Evolutionary conservation across 2,113 vertebrate genomes (phyloP), one percentile per base, ranked within the genome.

Genomic region (Acrocephalus arundinaceus): DNA sequence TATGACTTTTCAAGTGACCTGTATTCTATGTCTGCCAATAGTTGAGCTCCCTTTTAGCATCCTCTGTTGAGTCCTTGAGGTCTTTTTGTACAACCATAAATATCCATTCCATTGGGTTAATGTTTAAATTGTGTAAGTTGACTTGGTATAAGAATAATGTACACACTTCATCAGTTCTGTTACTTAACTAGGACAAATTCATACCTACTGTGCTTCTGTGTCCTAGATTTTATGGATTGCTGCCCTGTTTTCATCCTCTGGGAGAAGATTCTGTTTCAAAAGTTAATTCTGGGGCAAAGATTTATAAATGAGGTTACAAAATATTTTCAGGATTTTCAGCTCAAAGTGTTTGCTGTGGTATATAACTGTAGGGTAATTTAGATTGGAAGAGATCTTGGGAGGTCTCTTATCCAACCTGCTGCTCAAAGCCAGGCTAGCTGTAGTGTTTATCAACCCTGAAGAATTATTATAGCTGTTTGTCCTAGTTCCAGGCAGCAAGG

Each of bases 131-230:
- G 25, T 76, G 2, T 49, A 70, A 70, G 20, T 79, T 2, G 0
- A 62, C 55, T 62, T 79, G 27, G 5, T 66, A 24, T 71, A 78
- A 81, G 22, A 9, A 10, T 82, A 66, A 75, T 61, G 45, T 57
- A 81, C 30, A 46, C 59, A 55, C 4, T 79, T 89, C 19, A 65
- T 91, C 45, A 37, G 20, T 79, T 84, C 84, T 85, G 15, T 84
- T 92, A 55, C 55, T 71, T 92, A 96, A 91, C 22, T 87, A 87
- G 96, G 91, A 74, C 93, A 72, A 78, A 49, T 78, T 92, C 68
- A 45, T 89, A 57, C 15, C 41, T 59, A 27, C 23, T 74, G 66
- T 92, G 66, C 57, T 87, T 80, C 30, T 57, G 15, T 82, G 91
- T 87, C 89, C 91, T 82, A 75, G 73, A 94, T 96, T 92, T 94